phyloP scores from a whole-genome alignment of 2,113 vertebrate genomes.

The Vombatus ursinus region DNA sequence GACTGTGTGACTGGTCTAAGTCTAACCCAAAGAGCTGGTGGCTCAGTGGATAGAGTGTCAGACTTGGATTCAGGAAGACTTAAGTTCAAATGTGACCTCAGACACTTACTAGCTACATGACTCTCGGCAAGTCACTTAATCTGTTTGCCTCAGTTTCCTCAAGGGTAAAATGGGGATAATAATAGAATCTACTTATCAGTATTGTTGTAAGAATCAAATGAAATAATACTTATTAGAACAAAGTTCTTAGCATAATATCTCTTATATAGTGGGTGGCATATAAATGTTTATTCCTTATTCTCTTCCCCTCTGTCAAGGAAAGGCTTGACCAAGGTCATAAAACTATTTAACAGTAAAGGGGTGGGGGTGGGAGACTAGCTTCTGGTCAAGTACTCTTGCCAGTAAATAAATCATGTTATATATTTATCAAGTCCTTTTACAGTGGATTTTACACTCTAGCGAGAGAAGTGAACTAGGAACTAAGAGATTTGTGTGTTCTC shows the following conservation, averaged over 20 bases:
- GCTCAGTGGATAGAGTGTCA: neutral
- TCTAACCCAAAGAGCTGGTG: neutral
- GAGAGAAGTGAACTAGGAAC: neutral
- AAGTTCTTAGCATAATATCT: neutral
- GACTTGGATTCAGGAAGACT: neutral
- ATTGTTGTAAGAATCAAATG: neutral
- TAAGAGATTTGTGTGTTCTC: neutral
- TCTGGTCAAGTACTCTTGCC: neutral
- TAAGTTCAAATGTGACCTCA: neutral
- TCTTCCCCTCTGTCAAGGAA: neutral
- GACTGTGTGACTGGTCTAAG: neutral
- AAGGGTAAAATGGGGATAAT: neutral
- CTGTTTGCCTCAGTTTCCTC: neutral
- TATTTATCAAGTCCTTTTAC: neutral
- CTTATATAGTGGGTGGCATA: neutral
- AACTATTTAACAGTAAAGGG: neutral
- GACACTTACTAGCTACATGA: neutral
- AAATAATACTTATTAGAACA: neutral
- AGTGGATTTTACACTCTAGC: neutral
- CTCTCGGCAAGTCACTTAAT: neutral
- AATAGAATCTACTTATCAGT: neutral
- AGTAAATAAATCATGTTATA: neutral
- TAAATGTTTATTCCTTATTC: neutral
- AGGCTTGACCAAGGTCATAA: neutral
- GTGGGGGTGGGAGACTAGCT: neutral